Evolutionary conservation across 1,140 invertebrate genomes (phyloP).

Genomic region (Drosophila mayri): DNA sequence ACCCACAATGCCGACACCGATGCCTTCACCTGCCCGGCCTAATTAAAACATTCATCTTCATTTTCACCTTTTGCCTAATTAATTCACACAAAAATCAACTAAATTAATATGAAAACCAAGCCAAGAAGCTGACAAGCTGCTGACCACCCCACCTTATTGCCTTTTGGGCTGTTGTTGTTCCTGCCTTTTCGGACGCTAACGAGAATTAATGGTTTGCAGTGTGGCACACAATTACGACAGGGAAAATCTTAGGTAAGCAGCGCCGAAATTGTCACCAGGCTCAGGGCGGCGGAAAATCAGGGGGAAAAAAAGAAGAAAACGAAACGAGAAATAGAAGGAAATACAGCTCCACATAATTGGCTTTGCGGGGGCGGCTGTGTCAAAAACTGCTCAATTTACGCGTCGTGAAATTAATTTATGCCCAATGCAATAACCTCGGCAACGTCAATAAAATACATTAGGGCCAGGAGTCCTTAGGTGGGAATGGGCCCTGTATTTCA

Average conservation of each 20-base stretch:
- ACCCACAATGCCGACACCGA: not conserved
- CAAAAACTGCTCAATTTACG: conserved; percentile 84
- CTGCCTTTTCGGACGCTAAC: conserved; percentile 78
- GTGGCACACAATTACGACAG: conserved; percentile 84
- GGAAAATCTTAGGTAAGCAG: conserved; percentile 80
- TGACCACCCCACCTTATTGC: conserved; percentile 54
- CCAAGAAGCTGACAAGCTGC: conserved; percentile 77
- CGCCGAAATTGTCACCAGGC: conserved; percentile 76
- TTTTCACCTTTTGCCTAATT: conserved; percentile 85
- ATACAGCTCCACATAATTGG: conserved; percentile 73
- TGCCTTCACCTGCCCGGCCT: conserved; percentile 41
- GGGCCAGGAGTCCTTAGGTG: conserved; percentile 34
- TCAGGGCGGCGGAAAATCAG: not conserved
- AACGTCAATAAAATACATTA: conserved; percentile 85
- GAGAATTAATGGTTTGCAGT: conserved; percentile 85
- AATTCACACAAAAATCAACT: conserved; percentile 84
- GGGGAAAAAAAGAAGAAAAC: conserved; percentile 1
- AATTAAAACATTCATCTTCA: conserved; percentile 85
- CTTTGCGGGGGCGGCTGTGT: conserved; percentile 66
- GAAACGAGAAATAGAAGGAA: conserved; percentile 43
- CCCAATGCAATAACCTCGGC: conserved; percentile 84
- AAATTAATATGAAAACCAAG: conserved; percentile 83
- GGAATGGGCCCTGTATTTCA: conserved; percentile 13
- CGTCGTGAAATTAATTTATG: conserved; percentile 85
- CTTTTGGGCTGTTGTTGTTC: conserved; percentile 37